These are phyloP conservation scores for Drosophila incognita DNA, from an alignment of 2,888 invertebrate species.

Conservation along the genomic window DNA sequence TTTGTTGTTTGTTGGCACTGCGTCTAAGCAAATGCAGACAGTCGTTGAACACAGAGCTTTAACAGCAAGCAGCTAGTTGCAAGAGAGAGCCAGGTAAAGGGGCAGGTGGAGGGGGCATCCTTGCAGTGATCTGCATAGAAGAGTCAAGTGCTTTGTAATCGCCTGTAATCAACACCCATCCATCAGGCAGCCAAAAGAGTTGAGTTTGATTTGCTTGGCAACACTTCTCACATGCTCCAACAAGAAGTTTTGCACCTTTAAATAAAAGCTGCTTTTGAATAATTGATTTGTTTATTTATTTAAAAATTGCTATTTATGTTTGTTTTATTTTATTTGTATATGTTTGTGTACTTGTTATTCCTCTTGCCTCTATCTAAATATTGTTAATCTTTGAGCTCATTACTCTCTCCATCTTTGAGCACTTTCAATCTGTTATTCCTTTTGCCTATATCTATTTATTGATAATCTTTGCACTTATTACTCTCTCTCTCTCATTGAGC, in stretches of 20 bases:
- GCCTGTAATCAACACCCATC: slow-evolving; percentile 67
- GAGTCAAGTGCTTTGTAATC: slow-evolving; percentile 67
- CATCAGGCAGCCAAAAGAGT: slow-evolving; percentile 35
- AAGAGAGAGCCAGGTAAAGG: not conserved
- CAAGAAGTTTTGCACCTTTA: not conserved
- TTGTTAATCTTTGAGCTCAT: not conserved
- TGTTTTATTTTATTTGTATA: too few species aligned
- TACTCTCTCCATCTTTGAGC: not conserved
- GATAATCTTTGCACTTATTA: not conserved
- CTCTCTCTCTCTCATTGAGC: not conserved
- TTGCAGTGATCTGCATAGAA: slow-evolving; percentile 31
- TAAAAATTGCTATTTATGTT: not conserved
- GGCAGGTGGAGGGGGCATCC: not conserved
- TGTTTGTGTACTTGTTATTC: too few species aligned
- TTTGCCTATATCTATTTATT: not conserved
- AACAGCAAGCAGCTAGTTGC: not conserved
- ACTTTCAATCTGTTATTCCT: not conserved
- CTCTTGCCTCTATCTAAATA: too few species aligned
- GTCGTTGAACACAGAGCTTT: slow-evolving; percentile 4
- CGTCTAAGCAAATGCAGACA: slow-evolving; percentile 53
- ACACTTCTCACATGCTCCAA: not conserved
- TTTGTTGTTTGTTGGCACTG: slow-evolving; percentile 16
- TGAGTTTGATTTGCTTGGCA: slow-evolving; percentile 31
- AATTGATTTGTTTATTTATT: not conserved
- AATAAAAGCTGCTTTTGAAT: not conserved